Evolutionary conservation across 2,888 invertebrate species (phyloP).

Genomic region (Drosophila tripunctata): DNA sequence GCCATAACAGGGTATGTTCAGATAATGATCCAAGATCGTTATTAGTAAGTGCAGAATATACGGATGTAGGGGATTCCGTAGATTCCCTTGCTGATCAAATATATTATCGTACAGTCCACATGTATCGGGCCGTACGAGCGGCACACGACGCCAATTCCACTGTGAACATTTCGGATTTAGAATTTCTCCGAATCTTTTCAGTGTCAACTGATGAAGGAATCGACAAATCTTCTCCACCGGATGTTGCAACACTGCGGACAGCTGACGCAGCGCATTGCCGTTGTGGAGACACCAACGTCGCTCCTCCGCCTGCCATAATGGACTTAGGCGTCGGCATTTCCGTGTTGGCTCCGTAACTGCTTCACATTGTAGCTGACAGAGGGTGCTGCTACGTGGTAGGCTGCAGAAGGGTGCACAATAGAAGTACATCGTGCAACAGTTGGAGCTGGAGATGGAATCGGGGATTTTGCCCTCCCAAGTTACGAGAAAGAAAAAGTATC

Average conservation of each 20-base stretch:
- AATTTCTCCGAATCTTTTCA: constrained; percentile 38
- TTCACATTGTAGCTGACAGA: constrained; percentile 17
- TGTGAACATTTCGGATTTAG: constrained; percentile 37
- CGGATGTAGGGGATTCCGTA: constrained; percentile 38
- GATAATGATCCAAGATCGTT: constrained; percentile 29
- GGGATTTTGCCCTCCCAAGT: neutral
- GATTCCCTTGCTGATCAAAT: constrained; percentile 40
- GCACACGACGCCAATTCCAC: constrained; percentile 43
- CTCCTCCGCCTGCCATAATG: constrained; percentile 19
- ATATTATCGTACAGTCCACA: constrained; percentile 50
- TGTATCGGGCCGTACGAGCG: constrained; percentile 33
- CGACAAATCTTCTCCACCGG: constrained; percentile 24
- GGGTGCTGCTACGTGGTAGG: constrained; percentile 5
- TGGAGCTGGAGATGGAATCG: neutral
- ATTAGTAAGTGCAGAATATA: constrained; percentile 30
- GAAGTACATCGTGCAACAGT: constrained; percentile 22
- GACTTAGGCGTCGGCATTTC: constrained; percentile 6
- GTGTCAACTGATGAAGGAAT: constrained; percentile 41
- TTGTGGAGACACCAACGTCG: constrained; percentile 43
- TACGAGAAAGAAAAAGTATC: neutral
- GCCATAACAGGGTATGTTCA: constrained; percentile 22
- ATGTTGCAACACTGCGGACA: constrained; percentile 14
- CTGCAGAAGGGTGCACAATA: constrained; percentile 31
- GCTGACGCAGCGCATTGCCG: neutral
- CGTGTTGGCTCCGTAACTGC: neutral